A percentile compares a stretch with the other conserved stretches of the same genome.
Evolutionary conservation across 2,113 vertebrate genomes (phyloP).

Genomic region (Cottus gobio): DNA sequence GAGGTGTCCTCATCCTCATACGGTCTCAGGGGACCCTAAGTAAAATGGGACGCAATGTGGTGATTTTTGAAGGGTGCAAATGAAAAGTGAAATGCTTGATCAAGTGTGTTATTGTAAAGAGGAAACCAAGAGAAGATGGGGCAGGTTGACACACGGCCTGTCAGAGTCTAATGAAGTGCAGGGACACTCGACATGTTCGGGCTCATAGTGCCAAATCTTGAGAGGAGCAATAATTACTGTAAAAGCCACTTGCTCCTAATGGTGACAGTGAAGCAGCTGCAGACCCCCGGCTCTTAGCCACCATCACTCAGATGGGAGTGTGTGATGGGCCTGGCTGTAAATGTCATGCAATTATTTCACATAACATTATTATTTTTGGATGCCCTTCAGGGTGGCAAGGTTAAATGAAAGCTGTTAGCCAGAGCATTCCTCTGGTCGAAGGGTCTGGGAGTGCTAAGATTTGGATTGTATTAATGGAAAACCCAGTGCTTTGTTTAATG

Average conservation of each 20-base stretch:
- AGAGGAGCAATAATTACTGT: slow-evolving; percentile 63
- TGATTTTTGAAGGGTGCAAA: neutral
- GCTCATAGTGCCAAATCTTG: slow-evolving; percentile 43
- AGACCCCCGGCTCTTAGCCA: slow-evolving; percentile 23
- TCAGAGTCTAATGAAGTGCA: slow-evolving; percentile 53
- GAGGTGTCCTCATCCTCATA: neutral
- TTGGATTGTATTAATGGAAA: slow-evolving; percentile 15
- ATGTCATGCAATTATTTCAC: slow-evolving; percentile 47
- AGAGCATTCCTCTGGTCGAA: slow-evolving; percentile 16
- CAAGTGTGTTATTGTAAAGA: neutral
- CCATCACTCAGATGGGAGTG: slow-evolving; percentile 32
- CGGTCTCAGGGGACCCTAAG: slow-evolving; percentile 22
- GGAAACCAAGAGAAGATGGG: slow-evolving; percentile 23
- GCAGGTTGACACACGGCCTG: slow-evolving; percentile 29
- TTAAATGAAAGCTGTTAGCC: slow-evolving; percentile 35
- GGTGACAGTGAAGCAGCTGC: slow-evolving; percentile 60
- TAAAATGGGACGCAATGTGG: slow-evolving; percentile 9
- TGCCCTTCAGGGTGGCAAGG: slow-evolving; percentile 61
- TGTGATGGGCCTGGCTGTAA: slow-evolving; percentile 28
- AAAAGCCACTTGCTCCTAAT: slow-evolving; percentile 67
- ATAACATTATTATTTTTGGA: slow-evolving; percentile 22
- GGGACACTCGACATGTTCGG: slow-evolving; percentile 24
- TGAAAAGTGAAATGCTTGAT: slow-evolving; percentile 8
- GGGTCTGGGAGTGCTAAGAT: neutral
- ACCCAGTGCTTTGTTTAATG: neutral